Evolutionary conservation across 2,113 vertebrate genomes (phyloP).

Genomic region (Chaetodon auriga): DNA sequence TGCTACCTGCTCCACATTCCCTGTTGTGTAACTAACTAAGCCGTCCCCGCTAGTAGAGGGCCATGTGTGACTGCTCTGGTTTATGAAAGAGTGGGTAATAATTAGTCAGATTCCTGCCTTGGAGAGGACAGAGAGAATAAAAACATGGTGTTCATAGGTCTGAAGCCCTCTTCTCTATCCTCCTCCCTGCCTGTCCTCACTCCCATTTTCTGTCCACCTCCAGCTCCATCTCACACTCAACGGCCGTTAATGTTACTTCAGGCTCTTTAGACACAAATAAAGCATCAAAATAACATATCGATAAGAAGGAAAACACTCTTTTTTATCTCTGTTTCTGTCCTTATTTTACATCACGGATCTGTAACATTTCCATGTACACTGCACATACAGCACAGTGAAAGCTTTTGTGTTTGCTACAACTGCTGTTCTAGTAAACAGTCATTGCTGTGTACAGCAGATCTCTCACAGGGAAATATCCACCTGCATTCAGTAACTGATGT

Average conservation of each 20-base stretch:
- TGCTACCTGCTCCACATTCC: constrained; percentile 14
- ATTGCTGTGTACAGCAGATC: not conserved
- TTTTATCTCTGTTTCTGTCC: not conserved
- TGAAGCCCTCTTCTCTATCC: not conserved
- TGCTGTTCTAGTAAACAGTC: not conserved
- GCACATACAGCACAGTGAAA: not conserved
- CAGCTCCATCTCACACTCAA: not conserved
- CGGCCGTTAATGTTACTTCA: constrained; percentile 31
- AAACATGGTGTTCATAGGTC: constrained; percentile 25
- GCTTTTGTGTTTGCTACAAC: constrained; percentile 21
- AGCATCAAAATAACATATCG: not conserved
- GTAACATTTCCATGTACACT: constrained; percentile 27
- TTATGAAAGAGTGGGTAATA: constrained; percentile 28
- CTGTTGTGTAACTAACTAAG: constrained; percentile 41
- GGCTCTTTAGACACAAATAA: constrained; percentile 38
- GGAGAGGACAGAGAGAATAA: constrained; percentile 14
- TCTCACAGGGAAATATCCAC: not conserved
- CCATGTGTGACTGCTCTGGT: not conserved
- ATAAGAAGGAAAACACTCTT: constrained; percentile 1
- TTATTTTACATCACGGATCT: not conserved
- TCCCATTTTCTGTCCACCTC: constrained; percentile 39
- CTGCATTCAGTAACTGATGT: not conserved
- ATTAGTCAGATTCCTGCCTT: constrained; percentile 37
- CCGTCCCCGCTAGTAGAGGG: not conserved
- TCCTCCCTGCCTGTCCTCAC: not conserved